Base-by-base conservation (phyloP, 1,140 invertebrate species). In the Brachionus asplanchnoidis region DNA sequence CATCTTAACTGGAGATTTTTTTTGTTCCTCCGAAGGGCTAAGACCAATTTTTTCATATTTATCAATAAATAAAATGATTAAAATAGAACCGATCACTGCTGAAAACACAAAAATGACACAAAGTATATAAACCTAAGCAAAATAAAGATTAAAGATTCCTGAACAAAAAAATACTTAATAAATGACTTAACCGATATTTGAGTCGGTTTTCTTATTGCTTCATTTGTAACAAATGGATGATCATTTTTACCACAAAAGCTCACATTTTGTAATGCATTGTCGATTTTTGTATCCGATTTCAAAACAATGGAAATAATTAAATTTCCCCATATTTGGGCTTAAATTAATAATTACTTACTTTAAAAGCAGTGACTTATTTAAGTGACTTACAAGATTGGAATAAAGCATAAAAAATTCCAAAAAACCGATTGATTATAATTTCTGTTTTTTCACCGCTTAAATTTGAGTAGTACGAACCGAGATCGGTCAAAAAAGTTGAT, bases 361-460 rank as follows among this genome's bases (percentile, higher is more conserved):
- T 44, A 20, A 73, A 42, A 17, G 26, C 26, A 28, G 26, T 28
- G 32, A 36, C 0, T 36, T 36, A 28, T 3, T 36, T 6, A 36
- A 36, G 6, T 7, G 32, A 53, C 23, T 46, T 77, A 77, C 73
- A 77, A 0, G 94, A 95, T 88, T 99, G 97, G 93, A 97, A 97
- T 82, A 96, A 93, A 85, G 98, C 93, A 91, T 98, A 98, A 92
- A 99, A 99, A 91, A 97, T 95, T 28, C 97, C 97, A 89, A 98
- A 99, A 92, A 98, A 97, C 86, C 95, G 90, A 56, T 96, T 95
- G 77, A 98, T 94, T 85, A 97, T 95, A 8, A 94, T 94, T 88
- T 97, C 95, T 6, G 94, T 93, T 0, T 94, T 92, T 87, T 96
- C 87, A 3, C 87, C 86, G 1, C 88, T 90, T 28, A 91, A 79